phyloP scores from a whole-genome alignment of 2,113 vertebrate genomes.

The Acanthisitta chloris region DNA sequence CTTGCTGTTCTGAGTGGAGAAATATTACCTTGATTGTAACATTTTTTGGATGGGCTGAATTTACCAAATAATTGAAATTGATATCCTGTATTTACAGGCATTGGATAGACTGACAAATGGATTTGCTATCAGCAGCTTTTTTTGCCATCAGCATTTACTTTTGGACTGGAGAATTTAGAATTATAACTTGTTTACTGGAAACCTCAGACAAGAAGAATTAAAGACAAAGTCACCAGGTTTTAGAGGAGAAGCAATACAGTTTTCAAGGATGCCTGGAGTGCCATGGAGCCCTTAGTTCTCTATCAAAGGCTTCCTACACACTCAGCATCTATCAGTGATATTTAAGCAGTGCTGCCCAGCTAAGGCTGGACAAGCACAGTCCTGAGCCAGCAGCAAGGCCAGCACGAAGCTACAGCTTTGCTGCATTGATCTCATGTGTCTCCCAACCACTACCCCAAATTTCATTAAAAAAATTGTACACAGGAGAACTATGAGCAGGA shows the following conservation, averaged over 20 bases:
- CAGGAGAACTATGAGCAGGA: not conserved
- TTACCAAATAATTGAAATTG: not conserved
- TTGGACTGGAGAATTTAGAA: not conserved
- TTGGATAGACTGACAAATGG: not conserved
- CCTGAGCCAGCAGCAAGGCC: not conserved
- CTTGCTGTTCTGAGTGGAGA: not conserved
- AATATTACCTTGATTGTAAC: not conserved
- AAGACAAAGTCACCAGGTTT: not conserved
- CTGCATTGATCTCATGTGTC: not conserved
- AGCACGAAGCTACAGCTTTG: not conserved
- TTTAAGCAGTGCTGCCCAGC: not conserved
- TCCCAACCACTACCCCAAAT: not conserved
- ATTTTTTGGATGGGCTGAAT: not conserved
- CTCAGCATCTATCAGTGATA: not conserved
- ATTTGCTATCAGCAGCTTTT: not conserved
- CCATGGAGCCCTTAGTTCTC: not conserved
- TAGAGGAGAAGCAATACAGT: not conserved
- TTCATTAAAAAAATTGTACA: not conserved
- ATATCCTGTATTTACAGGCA: not conserved
- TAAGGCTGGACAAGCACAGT: not conserved
- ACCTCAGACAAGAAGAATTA: not conserved
- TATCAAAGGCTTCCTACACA: not conserved
- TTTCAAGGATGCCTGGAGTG: not conserved
- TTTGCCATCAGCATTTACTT: not conserved
- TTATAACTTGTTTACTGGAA: not conserved